A percentile compares a stretch with the other conserved stretches of the same genome.
Evolutionary conservation across 2,113 vertebrate species (phyloP).

Genomic region (Cololabis saira): DNA sequence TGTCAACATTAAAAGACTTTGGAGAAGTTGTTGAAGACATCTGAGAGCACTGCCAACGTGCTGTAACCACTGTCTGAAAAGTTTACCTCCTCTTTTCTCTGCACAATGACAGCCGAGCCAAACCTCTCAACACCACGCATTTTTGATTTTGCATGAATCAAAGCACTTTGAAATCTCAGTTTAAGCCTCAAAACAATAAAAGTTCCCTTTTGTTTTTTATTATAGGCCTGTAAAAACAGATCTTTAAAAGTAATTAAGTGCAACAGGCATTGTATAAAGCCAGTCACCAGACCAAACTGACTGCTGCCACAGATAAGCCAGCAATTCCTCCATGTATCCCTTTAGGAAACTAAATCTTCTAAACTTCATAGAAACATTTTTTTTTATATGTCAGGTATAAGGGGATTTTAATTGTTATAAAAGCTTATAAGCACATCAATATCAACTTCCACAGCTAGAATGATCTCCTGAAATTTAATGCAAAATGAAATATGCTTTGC

Average conservation of each 20-base stretch:
- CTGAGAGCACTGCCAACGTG: background rate
- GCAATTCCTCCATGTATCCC: slow-evolving; percentile 4
- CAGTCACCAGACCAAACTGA: slow-evolving; percentile 21
- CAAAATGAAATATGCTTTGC: too few species aligned
- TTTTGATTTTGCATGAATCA: slow-evolving; percentile 10
- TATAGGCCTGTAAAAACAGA: slow-evolving; percentile 58
- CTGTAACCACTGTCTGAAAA: background rate
- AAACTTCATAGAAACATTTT: background rate
- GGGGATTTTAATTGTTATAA: too few species aligned
- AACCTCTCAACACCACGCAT: slow-evolving; percentile 6
- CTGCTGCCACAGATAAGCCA: slow-evolving; percentile 11
- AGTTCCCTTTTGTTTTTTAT: slow-evolving; percentile 27
- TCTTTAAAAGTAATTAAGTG: slow-evolving; percentile 47
- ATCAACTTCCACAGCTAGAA: too few species aligned
- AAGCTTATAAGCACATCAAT: too few species aligned
- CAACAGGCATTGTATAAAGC: slow-evolving; percentile 36
- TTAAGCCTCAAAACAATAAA: too few species aligned
- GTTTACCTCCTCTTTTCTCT: background rate
- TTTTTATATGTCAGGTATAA: too few species aligned
- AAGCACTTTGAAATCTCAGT: slow-evolving; percentile 10
- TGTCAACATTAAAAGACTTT: slow-evolving; percentile 1
- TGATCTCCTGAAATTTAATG: too few species aligned
- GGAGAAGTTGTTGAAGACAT: background rate
- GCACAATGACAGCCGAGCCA: background rate
- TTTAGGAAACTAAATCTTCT: background rate